Evolutionary conservation across 1,140 invertebrate genomes (phyloP).

Genomic region (Platorchestia sp.): DNA sequence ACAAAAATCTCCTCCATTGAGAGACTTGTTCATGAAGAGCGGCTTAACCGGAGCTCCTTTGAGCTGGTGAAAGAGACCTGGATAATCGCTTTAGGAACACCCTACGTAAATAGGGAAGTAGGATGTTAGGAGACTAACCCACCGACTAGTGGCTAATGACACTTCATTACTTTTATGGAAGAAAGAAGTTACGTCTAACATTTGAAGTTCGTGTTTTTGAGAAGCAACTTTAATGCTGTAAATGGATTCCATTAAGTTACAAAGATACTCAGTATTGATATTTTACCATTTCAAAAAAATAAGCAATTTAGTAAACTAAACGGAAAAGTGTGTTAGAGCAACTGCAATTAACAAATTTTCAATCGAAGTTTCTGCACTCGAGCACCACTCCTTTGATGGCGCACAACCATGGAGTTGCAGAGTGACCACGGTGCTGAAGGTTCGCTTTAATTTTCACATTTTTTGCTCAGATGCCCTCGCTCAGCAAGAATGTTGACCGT

Average conservation of each 20-base stretch:
- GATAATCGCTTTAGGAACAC: not conserved
- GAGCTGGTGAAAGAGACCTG: not conserved
- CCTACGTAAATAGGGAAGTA: not conserved
- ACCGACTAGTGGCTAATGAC: not conserved
- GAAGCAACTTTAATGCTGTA: not conserved
- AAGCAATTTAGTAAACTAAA: not conserved
- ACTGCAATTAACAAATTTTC: not conserved
- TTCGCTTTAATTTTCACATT: not conserved
- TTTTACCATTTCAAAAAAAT: not conserved
- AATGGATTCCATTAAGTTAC: not conserved
- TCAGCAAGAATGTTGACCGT: not conserved
- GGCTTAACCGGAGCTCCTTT: not conserved
- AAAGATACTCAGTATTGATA: not conserved
- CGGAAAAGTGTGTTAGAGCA: too few relatives aligned
- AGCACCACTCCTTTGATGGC: not conserved
- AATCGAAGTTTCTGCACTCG: not conserved
- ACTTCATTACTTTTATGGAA: not conserved
- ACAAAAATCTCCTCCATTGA: not conserved
- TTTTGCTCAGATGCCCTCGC: not conserved
- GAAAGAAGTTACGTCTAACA: not conserved
- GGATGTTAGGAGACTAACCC: not conserved
- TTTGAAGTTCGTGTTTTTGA: not conserved
- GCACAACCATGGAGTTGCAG: not conserved
- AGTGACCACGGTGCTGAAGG: not conserved
- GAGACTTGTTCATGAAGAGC: not conserved